Conservation (phyloP, 1,140 invertebrate genomes). For the Carcinoscorpius rotundicauda region DNA sequence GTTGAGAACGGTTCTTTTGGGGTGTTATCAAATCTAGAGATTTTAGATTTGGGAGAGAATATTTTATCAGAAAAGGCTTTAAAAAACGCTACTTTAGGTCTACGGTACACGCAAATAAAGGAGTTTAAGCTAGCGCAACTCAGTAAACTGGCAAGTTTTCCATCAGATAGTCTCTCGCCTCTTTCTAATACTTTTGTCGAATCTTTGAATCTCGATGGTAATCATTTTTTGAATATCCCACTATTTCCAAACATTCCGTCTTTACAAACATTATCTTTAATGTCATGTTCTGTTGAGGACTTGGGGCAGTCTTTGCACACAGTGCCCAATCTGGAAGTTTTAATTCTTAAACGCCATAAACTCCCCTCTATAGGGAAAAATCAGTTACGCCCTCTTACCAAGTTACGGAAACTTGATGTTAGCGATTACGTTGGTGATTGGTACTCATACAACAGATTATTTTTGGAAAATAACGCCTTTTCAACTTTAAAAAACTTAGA, state of each 20-base stretch:
- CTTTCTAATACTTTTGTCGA: slow-evolving; percentile 4
- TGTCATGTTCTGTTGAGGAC: neutral
- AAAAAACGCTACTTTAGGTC: slow-evolving; percentile 6
- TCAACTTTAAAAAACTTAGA: neutral
- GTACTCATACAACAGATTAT: neutral
- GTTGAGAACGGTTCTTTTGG: slow-evolving; percentile 4
- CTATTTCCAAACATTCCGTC: slow-evolving; percentile 4
- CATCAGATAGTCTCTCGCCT: neutral
- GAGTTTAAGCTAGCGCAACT: neutral
- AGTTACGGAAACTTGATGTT: slow-evolving; percentile 1
- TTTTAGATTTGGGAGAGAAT: slow-evolving; percentile 5
- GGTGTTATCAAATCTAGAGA: neutral
- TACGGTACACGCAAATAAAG: neutral
- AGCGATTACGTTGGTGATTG: neutral
- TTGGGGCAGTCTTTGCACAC: neutral
- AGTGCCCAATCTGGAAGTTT: slow-evolving; percentile 6
- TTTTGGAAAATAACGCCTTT: neutral
- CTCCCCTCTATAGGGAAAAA: neutral
- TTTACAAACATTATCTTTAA: neutral
- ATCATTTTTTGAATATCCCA: neutral
- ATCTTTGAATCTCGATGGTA: neutral
- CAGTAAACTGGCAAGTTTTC: neutral
- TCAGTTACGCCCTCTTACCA: neutral
- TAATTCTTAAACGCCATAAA: neutral
- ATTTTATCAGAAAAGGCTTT: slow-evolving; percentile 4